Evolutionary conservation across 2,888 invertebrate genomes (phyloP).

Genomic region (Epistrophe grossulariae): DNA sequence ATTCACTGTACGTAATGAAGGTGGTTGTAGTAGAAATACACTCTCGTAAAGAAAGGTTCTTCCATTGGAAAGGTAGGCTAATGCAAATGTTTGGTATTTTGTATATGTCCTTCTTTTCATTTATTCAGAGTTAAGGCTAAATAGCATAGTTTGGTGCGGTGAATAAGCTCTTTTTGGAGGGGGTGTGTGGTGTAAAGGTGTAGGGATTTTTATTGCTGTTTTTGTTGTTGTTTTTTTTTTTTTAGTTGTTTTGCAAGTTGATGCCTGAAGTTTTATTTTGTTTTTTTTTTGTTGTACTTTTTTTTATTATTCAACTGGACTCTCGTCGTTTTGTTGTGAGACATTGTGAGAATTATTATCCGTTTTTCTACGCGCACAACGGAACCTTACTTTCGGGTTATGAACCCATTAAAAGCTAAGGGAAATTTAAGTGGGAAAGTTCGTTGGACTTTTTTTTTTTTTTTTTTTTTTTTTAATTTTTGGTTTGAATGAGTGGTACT

Average conservation of each 20-base stretch:
- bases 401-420: conserved; percentile 62
- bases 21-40: conserved; percentile 1
- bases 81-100: conserved; percentile 58
- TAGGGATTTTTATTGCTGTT: conserved; percentile 52
- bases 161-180: neutral
- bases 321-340: conserved; percentile 30
- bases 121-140: conserved; percentile 31
- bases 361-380: conserved; percentile 38
- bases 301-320: conserved; percentile 46
- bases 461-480: neutral
- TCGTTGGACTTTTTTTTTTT: conserved; percentile 40
- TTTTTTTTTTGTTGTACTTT: conserved; percentile 25
- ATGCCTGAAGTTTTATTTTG: conserved; percentile 55
- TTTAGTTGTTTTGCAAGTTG: conserved; percentile 50
- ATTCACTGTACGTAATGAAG: too few relatives aligned
- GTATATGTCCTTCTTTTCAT: conserved; percentile 31
- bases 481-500: conserved; percentile 27
- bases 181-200: neutral
- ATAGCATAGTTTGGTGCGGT: conserved; percentile 27
- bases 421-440: conserved; percentile 54
- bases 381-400: conserved; percentile 50
- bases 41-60: neutral
- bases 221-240: conserved; percentile 46
- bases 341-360: conserved; percentile 64
- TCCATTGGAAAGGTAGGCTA: conserved; percentile 59